These are phyloP conservation scores for Dinomys branickii DNA, from an alignment of 2,113 vertebrate genomes.

Conservation along the genomic window DNA sequence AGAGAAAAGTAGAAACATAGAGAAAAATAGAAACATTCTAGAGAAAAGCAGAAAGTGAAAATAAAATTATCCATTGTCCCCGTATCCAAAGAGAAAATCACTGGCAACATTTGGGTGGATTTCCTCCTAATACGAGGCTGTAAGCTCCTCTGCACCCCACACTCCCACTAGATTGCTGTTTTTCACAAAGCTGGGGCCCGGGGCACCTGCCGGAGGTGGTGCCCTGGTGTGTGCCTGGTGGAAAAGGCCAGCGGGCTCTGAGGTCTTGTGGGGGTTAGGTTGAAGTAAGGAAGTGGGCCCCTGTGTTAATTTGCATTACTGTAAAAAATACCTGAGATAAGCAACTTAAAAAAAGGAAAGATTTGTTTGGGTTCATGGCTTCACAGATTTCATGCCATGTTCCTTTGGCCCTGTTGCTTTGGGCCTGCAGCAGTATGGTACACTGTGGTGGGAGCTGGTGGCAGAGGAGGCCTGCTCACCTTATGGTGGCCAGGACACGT, in stretches of 20 bases:
- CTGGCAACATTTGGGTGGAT: not conserved
- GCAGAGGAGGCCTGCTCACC: not conserved
- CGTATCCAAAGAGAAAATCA: not conserved
- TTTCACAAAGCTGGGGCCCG: not conserved
- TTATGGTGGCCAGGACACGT: not conserved
- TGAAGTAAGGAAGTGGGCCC: not conserved
- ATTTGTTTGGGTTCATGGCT: not conserved
- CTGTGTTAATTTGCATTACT: not conserved
- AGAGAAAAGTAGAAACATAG: constrained; percentile 3
- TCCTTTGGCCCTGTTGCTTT: not conserved
- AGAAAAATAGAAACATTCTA: not conserved
- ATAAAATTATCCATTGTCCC: too few species aligned
- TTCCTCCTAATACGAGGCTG: not conserved
- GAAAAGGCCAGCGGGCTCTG: not conserved
- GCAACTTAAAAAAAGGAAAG: not conserved
- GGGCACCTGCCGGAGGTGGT: not conserved
- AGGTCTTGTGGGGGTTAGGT: not conserved
- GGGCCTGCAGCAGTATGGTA: not conserved
- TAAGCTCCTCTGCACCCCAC: too few species aligned
- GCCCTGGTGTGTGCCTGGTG: not conserved
- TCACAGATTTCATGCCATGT: too few species aligned
- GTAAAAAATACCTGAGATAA: not conserved
- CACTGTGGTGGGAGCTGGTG: not conserved
- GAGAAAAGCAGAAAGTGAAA: not conserved
- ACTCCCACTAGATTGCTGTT: not conserved